These are phyloP conservation scores for Syndactyla subalaris DNA, from an alignment of 2,797 vertebrate species.

Conservation along the genomic window DNA sequence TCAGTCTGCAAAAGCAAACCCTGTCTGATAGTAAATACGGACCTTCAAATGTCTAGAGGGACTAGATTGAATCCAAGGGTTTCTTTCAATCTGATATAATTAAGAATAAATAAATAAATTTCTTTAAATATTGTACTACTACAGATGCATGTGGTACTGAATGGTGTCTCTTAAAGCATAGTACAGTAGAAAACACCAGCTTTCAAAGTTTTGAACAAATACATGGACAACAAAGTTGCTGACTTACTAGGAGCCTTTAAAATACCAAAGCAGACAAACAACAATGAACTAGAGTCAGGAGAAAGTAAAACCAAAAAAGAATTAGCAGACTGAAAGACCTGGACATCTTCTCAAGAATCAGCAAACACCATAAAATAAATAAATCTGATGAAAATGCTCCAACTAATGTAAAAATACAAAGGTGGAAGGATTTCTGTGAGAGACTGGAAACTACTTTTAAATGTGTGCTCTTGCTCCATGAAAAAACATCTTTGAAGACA, in stretches of 20 bases:
- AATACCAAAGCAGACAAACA: not conserved
- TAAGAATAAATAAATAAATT: not conserved
- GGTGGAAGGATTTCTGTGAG: not conserved
- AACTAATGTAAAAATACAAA: not conserved
- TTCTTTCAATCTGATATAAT: not conserved
- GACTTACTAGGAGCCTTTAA: not conserved
- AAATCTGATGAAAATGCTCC: not conserved
- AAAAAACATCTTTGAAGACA: not conserved
- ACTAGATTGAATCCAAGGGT: not conserved
- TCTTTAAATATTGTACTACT: not conserved
- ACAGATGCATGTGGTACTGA: not conserved
- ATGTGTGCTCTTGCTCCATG: not conserved
- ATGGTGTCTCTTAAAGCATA: not conserved
- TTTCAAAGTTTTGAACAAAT: not conserved
- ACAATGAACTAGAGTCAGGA: not conserved
- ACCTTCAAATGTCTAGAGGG: not conserved
- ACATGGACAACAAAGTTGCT: not conserved
- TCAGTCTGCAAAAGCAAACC: not conserved
- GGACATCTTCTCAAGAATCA: not conserved
- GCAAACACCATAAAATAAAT: not conserved
- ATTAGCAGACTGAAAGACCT: not conserved
- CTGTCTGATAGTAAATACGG: not conserved
- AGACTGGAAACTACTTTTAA: not conserved
- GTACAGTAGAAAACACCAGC: not conserved
- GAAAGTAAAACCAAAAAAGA: not conserved